Evolutionary conservation across 2,797 vertebrate species (phyloP).

Genomic region (Tokudaia muenninki): DNA sequence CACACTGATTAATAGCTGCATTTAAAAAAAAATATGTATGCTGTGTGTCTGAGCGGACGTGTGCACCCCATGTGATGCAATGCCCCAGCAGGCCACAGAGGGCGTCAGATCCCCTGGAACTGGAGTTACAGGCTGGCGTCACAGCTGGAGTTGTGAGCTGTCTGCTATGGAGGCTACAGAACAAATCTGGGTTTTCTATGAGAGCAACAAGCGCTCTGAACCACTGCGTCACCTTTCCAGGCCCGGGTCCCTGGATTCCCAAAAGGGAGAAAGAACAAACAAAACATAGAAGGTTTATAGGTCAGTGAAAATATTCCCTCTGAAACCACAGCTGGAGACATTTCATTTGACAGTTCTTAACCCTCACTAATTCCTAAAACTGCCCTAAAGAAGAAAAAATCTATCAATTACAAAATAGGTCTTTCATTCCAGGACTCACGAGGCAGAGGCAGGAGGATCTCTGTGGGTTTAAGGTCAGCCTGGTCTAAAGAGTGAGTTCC

Average conservation of each 20-base stretch:
- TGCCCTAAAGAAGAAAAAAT: neutral
- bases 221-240: neutral
- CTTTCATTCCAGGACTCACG: neutral
- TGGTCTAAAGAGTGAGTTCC: neutral
- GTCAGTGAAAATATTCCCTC: neutral
- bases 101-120: neutral
- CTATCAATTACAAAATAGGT: neutral
- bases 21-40: neutral
- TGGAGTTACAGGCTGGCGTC: neutral
- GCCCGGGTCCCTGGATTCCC: neutral
- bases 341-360: neutral
- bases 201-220: neutral
- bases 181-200: neutral
- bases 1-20: neutral
- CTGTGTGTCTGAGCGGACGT: too few species aligned
- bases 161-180: neutral
- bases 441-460: neutral
- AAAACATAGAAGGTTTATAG: neutral
- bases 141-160: neutral
- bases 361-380: neutral
- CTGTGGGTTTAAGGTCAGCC: neutral
- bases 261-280: neutral
- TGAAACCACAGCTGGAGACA: neutral
- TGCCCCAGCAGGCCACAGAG: neutral
- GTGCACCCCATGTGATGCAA: neutral